phyloP scores from a whole-genome alignment of 1,140 invertebrate species.

The Sycobia sp. region DNA sequence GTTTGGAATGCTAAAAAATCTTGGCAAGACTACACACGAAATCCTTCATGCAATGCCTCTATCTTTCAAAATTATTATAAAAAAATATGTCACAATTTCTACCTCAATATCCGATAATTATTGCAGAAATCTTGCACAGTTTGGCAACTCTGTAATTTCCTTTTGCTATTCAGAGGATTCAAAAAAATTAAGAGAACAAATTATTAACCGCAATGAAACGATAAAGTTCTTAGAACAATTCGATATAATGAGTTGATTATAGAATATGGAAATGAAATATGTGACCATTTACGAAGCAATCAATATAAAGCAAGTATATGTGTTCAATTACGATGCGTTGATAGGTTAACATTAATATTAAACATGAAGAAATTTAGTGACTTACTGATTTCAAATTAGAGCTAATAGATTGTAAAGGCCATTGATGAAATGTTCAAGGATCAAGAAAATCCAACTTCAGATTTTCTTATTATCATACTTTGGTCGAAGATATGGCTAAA shows the following conservation, averaged over 20 bases:
- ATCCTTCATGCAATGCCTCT: too few species aligned
- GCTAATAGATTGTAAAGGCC: too few species aligned
- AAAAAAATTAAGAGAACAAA: neutral
- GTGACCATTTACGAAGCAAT: neutral
- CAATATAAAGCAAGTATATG: conserved; percentile 2
- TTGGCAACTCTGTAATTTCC: neutral
- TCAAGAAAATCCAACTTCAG: too few species aligned
- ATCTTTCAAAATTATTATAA: too few species aligned
- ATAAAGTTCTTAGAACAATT: neutral
- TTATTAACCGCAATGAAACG: neutral
- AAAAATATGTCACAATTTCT: neutral
- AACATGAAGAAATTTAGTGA: neutral
- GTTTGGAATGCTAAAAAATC: too few species aligned
- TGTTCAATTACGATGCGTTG: neutral
- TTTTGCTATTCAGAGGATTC: neutral
- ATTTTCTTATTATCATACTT: too few species aligned
- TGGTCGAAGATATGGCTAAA: too few species aligned
- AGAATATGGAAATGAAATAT: neutral
- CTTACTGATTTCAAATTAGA: too few species aligned
- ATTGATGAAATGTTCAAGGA: too few species aligned
- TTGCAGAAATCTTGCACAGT: neutral
- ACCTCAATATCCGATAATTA: neutral
- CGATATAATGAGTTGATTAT: neutral
- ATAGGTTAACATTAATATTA: neutral
- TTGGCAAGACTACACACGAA: too few species aligned